Base-by-base conservation (phyloP, 2,888 invertebrate species). In the Luperina testacea region DNA sequence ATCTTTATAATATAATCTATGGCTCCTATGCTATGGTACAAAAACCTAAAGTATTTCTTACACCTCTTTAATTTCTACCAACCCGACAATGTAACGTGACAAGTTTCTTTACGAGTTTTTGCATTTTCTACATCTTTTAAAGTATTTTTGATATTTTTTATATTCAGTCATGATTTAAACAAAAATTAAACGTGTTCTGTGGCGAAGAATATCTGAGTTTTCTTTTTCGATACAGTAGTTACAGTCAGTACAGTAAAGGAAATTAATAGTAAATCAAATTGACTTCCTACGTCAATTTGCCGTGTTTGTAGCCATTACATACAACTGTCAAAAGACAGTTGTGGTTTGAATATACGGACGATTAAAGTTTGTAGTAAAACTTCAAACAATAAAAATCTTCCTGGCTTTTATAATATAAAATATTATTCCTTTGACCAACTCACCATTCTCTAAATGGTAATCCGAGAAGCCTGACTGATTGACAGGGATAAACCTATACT, bases 401-500 rank as follows among this genome's bases (percentile, higher is more conserved):
- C 24, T 65, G 42, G 15, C 24, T 8, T 42, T 24, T 61, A 61
- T 7, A 61, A 4, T 13, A 51, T 15, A 70, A 24, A 38, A 17
- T 53, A 24, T 27, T 32, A 24, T 48, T 48, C 20, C 45, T 7
- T 24, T 45, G 17, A 38, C 38, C 32, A 51, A 77, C 82, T 82
- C 42, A 82, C 83, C 7, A 3, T 6, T 13, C 0, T 0, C 0
- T 20, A 71, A 1, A 32, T 75, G 70, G n/a, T 83, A 85, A 64
- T 87, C 88, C 15, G 24, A 0, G 48, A 88, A 88, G 0, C 77
- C 64, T 0, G 85, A 45, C 0, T 57, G 5, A 0, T 42, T 45
- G 2, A 20, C 24, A 0, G 45, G 9, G 0, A n/a, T 53, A 13
- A 87, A 92, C n/a, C 89, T 90, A 3, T 45, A 92, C 38, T 93